Base-by-base conservation (phyloP, 1,140 invertebrate genomes). In the Helicoverpa armigera region DNA sequence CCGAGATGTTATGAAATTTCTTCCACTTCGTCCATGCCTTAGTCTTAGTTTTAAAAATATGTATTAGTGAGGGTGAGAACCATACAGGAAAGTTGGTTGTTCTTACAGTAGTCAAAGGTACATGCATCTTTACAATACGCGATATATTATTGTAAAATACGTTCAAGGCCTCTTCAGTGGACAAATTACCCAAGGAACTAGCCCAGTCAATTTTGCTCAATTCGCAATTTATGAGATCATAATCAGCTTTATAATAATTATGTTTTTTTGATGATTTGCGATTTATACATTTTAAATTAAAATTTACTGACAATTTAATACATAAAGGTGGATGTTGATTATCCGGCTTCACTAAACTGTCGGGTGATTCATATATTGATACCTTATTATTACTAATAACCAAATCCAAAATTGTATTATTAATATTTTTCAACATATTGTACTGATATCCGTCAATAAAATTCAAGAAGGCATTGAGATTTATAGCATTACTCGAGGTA, bases 21-120 rank as follows among this genome's bases (percentile, higher is more conserved):
- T 83, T 83, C 82, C 82, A 80, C 16, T 72, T 76, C 35, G 74
- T 50, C 82, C 82, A 83, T 1, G 77, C 70, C 10, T 56, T 60
- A 12, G 70, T 29, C 77, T 83, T 83, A 14, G 48, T 65, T 14
- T 70, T 51, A 70, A 70, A 70, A 11, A 70, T 70, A 14, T 18
- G 67, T n/a, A 70, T 70, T 11, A 70, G 29, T 3, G 61, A 43
- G 14, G 14, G 35, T 13, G 12, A 35, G n/a, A 65, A 65, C 61
- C 61, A 65, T 9, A 63, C 14, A 2, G 60, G 60, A 23, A 63
- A 63, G 11, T 63, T 63, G 2, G 60, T 31, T 12, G 60, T 31
- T 63, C 31, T 63, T 10, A 3, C 2, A 63, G 7, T 3, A 3
- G 5, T 18, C 10, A 2, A 31, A 31, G 60, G 60, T 10, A 29